Conservation (phyloP, 2,113 vertebrate genomes). For the Prionailurus viverrinus region DNA sequence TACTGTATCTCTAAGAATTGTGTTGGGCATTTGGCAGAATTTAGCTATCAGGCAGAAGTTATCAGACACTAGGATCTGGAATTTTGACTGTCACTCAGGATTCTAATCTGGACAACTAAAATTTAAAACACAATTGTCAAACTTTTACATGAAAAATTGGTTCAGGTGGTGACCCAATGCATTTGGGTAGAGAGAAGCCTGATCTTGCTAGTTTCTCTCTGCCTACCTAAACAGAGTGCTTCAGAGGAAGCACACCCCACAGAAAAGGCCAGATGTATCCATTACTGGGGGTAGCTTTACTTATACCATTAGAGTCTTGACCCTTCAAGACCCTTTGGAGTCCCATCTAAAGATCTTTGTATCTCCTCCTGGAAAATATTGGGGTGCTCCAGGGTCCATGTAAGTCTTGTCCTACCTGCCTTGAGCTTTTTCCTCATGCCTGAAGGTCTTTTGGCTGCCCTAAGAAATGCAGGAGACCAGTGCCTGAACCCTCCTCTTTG, state of each 20-base stretch:
- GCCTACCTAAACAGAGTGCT: neutral
- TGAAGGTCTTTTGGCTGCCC: neutral
- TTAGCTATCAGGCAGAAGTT: neutral
- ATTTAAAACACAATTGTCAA: neutral
- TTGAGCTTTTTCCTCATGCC: neutral
- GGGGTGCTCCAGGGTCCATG: neutral
- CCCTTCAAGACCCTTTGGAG: neutral
- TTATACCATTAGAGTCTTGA: neutral
- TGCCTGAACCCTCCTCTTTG: neutral
- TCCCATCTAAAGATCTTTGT: neutral
- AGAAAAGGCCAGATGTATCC: neutral
- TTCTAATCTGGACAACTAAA: neutral
- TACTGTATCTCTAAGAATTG: neutral
- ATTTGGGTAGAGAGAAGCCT: neutral
- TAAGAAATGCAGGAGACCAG: neutral
- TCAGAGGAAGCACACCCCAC: neutral
- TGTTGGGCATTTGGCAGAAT: neutral
- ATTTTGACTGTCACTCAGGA: neutral
- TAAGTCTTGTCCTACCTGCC: neutral
- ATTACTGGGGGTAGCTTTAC: neutral
- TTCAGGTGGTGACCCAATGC: neutral
- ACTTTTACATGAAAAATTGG: neutral
- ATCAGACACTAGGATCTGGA: neutral
- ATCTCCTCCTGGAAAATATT: neutral
- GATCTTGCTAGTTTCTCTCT: neutral